A percentile compares a stretch with the other conserved stretches of the same genome.
Evolutionary conservation across 2,113 vertebrate genomes (phyloP).

Genomic region (Tinamus guttatus): DNA sequence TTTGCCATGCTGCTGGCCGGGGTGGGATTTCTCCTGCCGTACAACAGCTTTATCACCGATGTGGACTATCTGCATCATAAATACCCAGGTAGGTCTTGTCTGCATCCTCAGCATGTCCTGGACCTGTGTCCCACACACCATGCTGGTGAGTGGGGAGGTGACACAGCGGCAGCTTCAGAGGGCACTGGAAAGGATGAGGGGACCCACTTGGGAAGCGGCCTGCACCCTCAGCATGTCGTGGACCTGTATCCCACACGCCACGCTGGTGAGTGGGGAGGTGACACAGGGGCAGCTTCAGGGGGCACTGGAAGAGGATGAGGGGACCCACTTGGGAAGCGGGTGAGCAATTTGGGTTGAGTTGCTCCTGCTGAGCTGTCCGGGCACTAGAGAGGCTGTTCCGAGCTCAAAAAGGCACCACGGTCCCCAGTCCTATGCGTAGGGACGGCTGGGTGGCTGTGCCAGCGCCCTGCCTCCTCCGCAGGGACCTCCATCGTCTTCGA

Average conservation of each 20-base stretch:
- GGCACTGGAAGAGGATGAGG: not conserved
- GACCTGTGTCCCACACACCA: too few relatives aligned
- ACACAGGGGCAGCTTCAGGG: too few relatives aligned
- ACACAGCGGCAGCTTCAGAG: too few relatives aligned
- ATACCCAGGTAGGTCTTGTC: conserved; percentile 85
- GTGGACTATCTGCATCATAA: conserved; percentile 97
- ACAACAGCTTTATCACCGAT: conserved; percentile 98
- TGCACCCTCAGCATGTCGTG: too few relatives aligned
- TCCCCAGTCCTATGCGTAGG: not conserved
- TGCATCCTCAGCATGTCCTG: too few relatives aligned
- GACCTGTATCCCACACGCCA: too few relatives aligned
- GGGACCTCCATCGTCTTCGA: conserved; percentile 97
- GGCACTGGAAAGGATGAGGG: not conserved
- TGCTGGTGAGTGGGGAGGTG: not conserved
- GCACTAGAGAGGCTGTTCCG: not conserved
- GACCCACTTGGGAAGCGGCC: not conserved
- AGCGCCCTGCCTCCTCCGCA: conserved; percentile 35
- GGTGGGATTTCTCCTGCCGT: conserved; percentile 96
- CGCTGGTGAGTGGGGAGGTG: not conserved
- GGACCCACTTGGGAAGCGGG: not conserved
- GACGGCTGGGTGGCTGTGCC: accelerated
- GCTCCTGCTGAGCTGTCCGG: not conserved
- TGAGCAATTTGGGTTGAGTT: too few relatives aligned
- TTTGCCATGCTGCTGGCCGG: conserved; percentile 97
- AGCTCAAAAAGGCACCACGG: not conserved